Evolutionary conservation across 2,113 vertebrate species (phyloP).

Genomic region (Aspiorhynchus laticeps): DNA sequence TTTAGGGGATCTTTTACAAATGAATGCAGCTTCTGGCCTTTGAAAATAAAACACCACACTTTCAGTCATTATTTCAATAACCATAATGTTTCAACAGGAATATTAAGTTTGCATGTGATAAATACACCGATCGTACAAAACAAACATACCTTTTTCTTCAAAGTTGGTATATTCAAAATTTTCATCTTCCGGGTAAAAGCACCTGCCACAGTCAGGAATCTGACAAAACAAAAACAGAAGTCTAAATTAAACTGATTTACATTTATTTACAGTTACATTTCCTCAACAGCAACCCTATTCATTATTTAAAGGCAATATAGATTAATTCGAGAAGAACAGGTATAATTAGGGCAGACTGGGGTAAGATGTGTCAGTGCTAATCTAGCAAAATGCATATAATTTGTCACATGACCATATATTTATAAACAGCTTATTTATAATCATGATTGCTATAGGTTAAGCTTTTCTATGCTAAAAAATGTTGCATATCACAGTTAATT

Average conservation of each 20-base stretch:
- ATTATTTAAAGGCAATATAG: background rate
- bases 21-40: slow-evolving; percentile 52
- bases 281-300: background rate
- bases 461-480: background rate
- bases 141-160: background rate
- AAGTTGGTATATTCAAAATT: background rate
- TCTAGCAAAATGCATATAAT: background rate
- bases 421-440: background rate
- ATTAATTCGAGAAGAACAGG: background rate
- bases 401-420: background rate
- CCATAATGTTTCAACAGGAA: background rate
- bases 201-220: background rate
- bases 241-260: background rate
- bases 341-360: background rate
- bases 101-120: background rate
- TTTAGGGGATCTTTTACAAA: slow-evolving; percentile 54
- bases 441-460: background rate
- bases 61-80: background rate
- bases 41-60: slow-evolving; percentile 45
- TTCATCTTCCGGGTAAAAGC: background rate
- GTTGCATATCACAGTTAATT: background rate
- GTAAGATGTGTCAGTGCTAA: background rate
- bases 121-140: background rate
- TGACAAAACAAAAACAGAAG: background rate
- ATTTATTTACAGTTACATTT: background rate